Evolutionary conservation across 1,140 invertebrate species (phyloP).

Genomic region (Atopsyche davidsoni): DNA sequence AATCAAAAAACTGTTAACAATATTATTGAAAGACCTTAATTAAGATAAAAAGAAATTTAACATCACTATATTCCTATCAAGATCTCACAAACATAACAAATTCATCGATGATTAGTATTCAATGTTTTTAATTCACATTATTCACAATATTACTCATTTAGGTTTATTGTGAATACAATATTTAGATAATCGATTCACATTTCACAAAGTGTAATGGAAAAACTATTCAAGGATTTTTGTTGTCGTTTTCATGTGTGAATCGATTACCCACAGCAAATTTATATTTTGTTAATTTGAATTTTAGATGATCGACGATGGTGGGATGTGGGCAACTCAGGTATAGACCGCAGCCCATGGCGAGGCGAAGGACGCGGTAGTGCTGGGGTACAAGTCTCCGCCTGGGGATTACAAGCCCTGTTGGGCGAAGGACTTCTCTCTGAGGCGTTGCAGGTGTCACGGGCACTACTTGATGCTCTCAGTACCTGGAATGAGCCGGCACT

Average conservation of each 20-base stretch:
- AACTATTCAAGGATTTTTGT: background rate
- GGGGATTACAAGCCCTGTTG: conserved; percentile 67
- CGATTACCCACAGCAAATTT: too few relatives aligned
- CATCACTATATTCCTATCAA: too few relatives aligned
- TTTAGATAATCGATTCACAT: background rate
- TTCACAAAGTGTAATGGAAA: background rate
- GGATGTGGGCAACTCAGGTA: conserved; percentile 51
- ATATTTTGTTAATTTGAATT: conserved; percentile 21
- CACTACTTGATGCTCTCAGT: conserved; percentile 57
- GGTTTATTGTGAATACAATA: background rate
- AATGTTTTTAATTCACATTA: too few relatives aligned
- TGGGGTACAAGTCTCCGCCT: conserved; percentile 85
- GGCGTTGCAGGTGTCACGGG: conserved; percentile 73
- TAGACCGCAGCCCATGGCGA: conserved; percentile 68
- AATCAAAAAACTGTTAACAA: too few relatives aligned
- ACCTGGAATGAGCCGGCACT: conserved; percentile 8
- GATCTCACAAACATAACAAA: too few relatives aligned
- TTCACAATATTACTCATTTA: too few relatives aligned
- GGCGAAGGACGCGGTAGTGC: conserved; percentile 59
- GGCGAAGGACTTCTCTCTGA: conserved; percentile 60
- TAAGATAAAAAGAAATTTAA: too few relatives aligned
- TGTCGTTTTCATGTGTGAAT: too few relatives aligned
- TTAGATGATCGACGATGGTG: conserved; percentile 65
- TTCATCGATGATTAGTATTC: too few relatives aligned
- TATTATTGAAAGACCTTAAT: too few relatives aligned